Base-by-base conservation (phyloP, 2,113 vertebrate species). In the Callipepla californica region DNA sequence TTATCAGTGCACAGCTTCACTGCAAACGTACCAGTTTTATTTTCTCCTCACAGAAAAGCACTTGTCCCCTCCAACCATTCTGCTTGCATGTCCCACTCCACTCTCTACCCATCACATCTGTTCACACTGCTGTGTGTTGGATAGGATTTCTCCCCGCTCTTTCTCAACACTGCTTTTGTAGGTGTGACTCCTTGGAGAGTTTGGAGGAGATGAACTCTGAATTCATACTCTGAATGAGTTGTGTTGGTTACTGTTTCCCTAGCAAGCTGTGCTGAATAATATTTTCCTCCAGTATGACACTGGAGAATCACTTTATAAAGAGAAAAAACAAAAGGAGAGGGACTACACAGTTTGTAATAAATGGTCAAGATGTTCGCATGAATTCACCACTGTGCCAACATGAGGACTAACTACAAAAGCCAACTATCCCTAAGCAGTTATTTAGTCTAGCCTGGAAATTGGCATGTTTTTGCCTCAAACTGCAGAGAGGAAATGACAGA, bases 361-460 rank as follows among this genome's bases (percentile, higher is more conserved):
- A 42, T 0, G 1, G 6, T 17, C 2, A 2, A 78, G 48, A 61
- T 44, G 51, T 22, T 72, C 66, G 45, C n/a, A 58, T 45, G 61
- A 44, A 87, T 65, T 80, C 51, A 74, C 0, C 1, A 13, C 44
- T 26, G 13, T 57, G 17, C 34, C 69, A 69, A 13, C 0, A 0
- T n/a, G 47, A 32, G n/a, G 48, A 48, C 69, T 50, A 2, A 1
- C 16, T 77, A 81, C 26, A 75, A 26, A 65, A 90, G 69, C 32
- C 40, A 80, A 5, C 11, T 17, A 80, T 2, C 18, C 69, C 63
- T 70, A 18, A 74, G 13, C 3, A 38, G 16, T n/a, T 70, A 18
- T 42, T 75, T 57, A 67, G 55, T 48, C 14, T 36, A 62, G 2
- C 7, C 61, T 63, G 48, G 34, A 89, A 90, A 59, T 13, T 4